A percentile compares a stretch with the other conserved stretches of the same genome.
Evolutionary conservation across 2,797 vertebrate species (phyloP).

Genomic region (Sylvia borin): DNA sequence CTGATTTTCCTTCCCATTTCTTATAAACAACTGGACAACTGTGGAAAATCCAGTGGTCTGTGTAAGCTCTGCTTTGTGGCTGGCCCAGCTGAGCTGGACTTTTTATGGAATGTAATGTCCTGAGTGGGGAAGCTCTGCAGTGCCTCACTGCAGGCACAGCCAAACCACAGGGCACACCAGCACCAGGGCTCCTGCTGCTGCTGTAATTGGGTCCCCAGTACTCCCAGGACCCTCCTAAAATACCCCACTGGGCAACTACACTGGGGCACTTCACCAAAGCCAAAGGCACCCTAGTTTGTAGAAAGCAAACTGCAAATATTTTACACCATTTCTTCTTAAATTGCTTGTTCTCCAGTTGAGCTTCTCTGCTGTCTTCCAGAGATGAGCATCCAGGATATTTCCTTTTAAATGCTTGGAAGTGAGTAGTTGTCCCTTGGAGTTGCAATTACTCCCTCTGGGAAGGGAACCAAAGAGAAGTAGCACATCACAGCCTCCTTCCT

Average conservation of each 20-base stretch:
- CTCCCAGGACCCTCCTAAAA: not conserved
- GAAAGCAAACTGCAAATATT: not conserved
- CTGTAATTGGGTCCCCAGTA: not conserved
- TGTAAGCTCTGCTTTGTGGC: not conserved
- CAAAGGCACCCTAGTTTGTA: not conserved
- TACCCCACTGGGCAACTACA: not conserved
- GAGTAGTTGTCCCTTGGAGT: not conserved
- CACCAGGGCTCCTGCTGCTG: not conserved
- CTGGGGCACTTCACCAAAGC: not conserved
- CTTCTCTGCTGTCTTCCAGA: not conserved
- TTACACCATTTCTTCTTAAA: not conserved
- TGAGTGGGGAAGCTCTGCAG: not conserved
- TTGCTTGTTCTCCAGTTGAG: not conserved
- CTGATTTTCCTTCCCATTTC: not conserved
- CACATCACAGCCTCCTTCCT: not conserved
- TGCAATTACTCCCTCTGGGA: not conserved
- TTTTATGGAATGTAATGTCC: not conserved
- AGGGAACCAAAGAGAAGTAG: not conserved
- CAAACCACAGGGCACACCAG: not conserved
- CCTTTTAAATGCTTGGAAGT: not conserved
- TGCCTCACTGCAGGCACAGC: not conserved
- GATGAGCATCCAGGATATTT: not conserved
- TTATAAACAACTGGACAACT: rapidly evolving
- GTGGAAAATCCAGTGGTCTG: not conserved
- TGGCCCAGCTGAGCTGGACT: not conserved